These are phyloP conservation scores for Tragulus kanchil DNA, from an alignment of 2,113 vertebrate genomes.

Conservation along the genomic window DNA sequence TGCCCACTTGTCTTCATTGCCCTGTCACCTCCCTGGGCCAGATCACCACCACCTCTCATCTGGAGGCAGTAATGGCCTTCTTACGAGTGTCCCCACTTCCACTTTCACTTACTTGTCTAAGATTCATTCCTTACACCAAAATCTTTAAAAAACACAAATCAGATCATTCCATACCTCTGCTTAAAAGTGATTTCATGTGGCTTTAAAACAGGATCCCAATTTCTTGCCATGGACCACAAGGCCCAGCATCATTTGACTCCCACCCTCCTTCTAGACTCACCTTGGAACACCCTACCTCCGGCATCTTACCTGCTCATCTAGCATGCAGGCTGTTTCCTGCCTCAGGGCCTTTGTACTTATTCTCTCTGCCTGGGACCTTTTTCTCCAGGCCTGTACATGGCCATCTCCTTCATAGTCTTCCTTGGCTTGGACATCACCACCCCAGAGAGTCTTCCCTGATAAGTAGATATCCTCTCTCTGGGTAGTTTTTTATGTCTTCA, in stretches of 20 bases:
- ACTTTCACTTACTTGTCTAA: neutral
- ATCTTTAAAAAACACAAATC: conserved; percentile 31
- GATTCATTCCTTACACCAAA: neutral
- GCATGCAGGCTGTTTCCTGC: neutral
- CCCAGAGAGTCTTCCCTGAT: neutral
- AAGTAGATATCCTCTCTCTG: neutral
- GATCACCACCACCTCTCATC: neutral
- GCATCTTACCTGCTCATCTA: neutral
- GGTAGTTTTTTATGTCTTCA: neutral
- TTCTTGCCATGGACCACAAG: neutral
- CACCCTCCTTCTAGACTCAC: neutral
- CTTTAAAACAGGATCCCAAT: neutral
- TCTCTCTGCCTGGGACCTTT: neutral
- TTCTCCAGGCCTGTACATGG: neutral
- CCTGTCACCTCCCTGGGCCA: neutral
- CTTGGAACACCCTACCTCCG: neutral
- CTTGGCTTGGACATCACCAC: neutral
- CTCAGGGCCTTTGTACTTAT: neutral
- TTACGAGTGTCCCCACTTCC: neutral
- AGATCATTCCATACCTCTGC: neutral
- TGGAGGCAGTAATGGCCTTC: neutral
- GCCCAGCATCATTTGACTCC: neutral
- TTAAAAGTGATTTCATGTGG: neutral
- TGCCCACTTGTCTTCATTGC: neutral
- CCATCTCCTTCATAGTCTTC: neutral